Evolutionary conservation across 2,888 invertebrate genomes (phyloP).

Genomic region (Peribatodes rhomboidaria): DNA sequence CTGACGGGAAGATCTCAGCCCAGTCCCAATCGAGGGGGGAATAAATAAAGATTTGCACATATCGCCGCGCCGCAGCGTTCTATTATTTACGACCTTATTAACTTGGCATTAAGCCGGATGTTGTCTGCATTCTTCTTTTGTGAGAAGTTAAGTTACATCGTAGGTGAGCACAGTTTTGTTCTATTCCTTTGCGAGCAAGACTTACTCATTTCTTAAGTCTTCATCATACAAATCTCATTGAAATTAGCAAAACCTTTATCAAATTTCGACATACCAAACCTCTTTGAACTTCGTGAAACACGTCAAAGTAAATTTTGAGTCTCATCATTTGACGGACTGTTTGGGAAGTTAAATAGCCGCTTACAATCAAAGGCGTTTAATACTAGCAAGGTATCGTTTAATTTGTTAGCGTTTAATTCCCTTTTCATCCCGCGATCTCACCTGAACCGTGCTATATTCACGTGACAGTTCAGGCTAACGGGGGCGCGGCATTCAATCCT

Average conservation of each 20-base stretch:
- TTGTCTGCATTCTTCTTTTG: conserved; percentile 4
- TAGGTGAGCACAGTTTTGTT: not conserved
- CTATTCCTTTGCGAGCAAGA: not conserved
- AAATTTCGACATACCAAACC: not conserved
- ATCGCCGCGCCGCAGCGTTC: conserved; percentile 32
- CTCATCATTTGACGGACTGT: not conserved
- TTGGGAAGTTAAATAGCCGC: conserved; percentile 10
- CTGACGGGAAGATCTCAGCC: conserved; percentile 33
- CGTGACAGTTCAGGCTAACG: conserved; percentile 33
- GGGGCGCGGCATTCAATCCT: conserved; percentile 38
- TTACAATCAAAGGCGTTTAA: conserved; percentile 20
- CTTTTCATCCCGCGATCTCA: conserved; percentile 20
- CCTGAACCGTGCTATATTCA: conserved; percentile 20
- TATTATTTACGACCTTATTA: conserved; percentile 37
- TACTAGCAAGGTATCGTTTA: conserved; percentile 21
- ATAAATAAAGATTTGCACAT: conserved; percentile 44
- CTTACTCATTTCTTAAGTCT: too few species aligned
- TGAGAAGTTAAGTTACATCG: not conserved
- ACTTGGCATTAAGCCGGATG: conserved; percentile 32
- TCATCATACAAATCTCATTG: not conserved
- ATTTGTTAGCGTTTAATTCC: conserved; percentile 36
- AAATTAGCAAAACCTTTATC: not conserved
- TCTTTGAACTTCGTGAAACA: conserved; percentile 7
- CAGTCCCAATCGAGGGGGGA: conserved; percentile 36
- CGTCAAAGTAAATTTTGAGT: conserved; percentile 8